Conservation (phyloP, 2,888 invertebrate species). For the Tethea ocularis region DNA sequence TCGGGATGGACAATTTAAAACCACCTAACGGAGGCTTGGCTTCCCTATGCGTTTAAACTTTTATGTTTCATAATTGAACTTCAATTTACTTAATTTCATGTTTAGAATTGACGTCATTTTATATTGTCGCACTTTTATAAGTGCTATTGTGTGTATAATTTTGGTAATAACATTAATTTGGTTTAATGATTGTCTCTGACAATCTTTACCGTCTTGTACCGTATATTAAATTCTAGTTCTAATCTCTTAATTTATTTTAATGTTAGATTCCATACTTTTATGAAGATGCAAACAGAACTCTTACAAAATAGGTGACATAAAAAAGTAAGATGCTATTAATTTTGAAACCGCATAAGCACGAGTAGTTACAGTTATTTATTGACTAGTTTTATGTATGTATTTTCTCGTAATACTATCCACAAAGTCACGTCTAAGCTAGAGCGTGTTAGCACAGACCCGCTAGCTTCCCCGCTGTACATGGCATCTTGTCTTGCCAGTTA, state of each 20-base stretch:
- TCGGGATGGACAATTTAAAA: not conserved
- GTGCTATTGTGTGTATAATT: not conserved
- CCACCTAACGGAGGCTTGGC: not conserved
- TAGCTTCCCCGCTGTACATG: slow-evolving; percentile 36
- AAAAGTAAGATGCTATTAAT: not conserved
- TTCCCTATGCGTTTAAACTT: not conserved
- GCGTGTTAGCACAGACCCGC: slow-evolving; percentile 22
- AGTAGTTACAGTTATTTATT: slow-evolving; percentile 2
- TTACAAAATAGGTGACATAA: not conserved
- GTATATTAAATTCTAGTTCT: not conserved
- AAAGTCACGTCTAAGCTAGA: not conserved
- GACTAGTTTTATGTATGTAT: slow-evolving; percentile 4
- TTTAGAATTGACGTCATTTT: not conserved
- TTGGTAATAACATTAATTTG: not conserved
- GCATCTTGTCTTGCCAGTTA: slow-evolving; percentile 9
- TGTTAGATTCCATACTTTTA: too few relatives aligned
- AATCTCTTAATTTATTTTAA: too few relatives aligned
- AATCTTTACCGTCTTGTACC: too few relatives aligned
- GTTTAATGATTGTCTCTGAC: not conserved
- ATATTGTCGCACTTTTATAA: not conserved
- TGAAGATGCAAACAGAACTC: not conserved
- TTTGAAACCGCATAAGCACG: not conserved
- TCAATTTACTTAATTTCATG: not conserved
- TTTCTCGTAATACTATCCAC: slow-evolving; percentile 1
- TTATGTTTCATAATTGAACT: not conserved